Percentiles rank a stretch among this genome's conserved stretches.
phyloP scores from a whole-genome alignment of 2,888 invertebrate genomes.

The Zonitis immaculata region DNA sequence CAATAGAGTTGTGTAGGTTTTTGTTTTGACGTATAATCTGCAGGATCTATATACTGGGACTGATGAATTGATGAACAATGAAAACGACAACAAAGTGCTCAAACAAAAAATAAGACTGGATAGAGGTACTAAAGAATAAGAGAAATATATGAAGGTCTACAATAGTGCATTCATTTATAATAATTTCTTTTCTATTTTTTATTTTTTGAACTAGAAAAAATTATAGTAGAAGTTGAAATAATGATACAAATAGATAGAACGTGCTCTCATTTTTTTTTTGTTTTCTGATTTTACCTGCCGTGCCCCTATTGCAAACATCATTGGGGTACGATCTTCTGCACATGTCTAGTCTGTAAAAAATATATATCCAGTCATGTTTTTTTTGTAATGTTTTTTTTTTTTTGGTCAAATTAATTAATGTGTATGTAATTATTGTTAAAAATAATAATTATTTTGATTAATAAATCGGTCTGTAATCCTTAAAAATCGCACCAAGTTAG shows the following conservation, averaged over 20 bases:
- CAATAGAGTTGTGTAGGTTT: too few species aligned
- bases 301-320: constrained; percentile 96
- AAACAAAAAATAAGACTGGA: not conserved
- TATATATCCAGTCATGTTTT: constrained; percentile 37
- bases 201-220: not conserved
- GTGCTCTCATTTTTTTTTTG: constrained; percentile 11
- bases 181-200: not conserved
- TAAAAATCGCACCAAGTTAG: constrained; percentile 13
- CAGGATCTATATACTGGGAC: not conserved
- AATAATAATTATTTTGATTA: not conserved
- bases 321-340: constrained; percentile 92
- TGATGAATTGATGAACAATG: not conserved
- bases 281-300: constrained; percentile 75
- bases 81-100: not conserved
- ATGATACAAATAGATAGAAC: constrained; percentile 10
- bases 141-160: not conserved
- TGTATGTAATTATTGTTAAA: constrained; percentile 4
- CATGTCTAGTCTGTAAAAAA: constrained; percentile 94
- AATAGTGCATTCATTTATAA: not conserved
- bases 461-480: not conserved
- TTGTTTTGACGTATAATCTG: not conserved
- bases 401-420: constrained; percentile 5
- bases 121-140: not conserved
- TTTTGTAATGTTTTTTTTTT: constrained; percentile 20
- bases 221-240: not conserved